Percentiles rank a stretch among this genome's conserved stretches.
phyloP scores from a whole-genome alignment of 2,888 invertebrate genomes.

The Atrina japonica region DNA sequence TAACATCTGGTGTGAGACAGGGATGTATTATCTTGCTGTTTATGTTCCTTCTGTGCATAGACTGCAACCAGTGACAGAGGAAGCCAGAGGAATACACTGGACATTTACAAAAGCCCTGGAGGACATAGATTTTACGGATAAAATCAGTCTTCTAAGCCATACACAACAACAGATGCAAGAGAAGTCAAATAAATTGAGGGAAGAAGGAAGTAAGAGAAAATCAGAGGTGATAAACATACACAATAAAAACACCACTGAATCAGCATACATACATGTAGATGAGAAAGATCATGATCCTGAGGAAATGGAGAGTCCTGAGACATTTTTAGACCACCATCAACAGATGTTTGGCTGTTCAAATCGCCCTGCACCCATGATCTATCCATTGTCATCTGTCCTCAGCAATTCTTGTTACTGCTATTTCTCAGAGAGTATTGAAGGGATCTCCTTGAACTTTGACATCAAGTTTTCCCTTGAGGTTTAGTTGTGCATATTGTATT shows the following conservation, averaged over 20 bases:
- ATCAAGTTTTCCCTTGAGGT: too few species aligned
- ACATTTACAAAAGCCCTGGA: slow-evolving; percentile 14
- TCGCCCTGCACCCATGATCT: too few species aligned
- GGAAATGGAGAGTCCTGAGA: too few species aligned
- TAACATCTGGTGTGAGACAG: slow-evolving; percentile 33
- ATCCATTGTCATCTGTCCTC: too few species aligned
- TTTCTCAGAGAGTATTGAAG: too few species aligned
- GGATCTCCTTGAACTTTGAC: too few species aligned
- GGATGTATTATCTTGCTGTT: slow-evolving; percentile 31
- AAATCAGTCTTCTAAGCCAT: slow-evolving; percentile 19
- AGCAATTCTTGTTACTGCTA: too few species aligned
- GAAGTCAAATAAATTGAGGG: not conserved
- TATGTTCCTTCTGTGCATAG: slow-evolving; percentile 24
- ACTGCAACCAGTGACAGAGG: slow-evolving; percentile 15
- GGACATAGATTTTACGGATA: slow-evolving; percentile 37
- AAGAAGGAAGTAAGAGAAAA: slow-evolving; percentile 4
- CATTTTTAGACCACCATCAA: too few species aligned
- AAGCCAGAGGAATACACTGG: slow-evolving; percentile 23
- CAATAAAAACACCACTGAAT: slow-evolving; percentile 15
- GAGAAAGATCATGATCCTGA: slow-evolving; percentile 6
- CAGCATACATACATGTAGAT: too few species aligned
- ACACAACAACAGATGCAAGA: slow-evolving; percentile 17
- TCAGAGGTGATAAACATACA: slow-evolving; percentile 17
- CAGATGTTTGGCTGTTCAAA: too few species aligned
- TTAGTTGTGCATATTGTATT: too few species aligned